phyloP scores from a whole-genome alignment of 2,113 vertebrate genomes.

The Carlito syrichta region DNA sequence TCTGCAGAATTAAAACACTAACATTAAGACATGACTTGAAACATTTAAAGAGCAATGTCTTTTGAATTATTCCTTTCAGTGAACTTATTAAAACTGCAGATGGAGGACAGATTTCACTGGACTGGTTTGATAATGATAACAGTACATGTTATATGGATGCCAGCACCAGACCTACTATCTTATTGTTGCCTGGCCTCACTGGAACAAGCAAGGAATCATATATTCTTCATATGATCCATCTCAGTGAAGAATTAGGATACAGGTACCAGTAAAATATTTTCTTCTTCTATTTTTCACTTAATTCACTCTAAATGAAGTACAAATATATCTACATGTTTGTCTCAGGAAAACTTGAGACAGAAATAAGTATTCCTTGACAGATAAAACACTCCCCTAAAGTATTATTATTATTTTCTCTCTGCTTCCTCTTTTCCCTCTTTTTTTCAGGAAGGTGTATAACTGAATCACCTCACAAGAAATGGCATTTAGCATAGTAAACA shows the following conservation, averaged over 20 bases:
- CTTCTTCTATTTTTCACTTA: not conserved
- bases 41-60: constrained; percentile 43
- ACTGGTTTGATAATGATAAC: constrained; percentile 96
- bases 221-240: constrained; percentile 98
- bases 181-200: constrained; percentile 95
- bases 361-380: not conserved
- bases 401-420: not conserved
- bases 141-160: constrained; percentile 87
- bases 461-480: not conserved
- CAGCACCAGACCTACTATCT: constrained; percentile 91
- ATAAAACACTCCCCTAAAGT: not conserved
- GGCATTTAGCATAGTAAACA: not conserved
- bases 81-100: constrained; percentile 97
- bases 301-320: constrained; percentile 19
- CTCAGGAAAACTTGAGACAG: constrained; percentile 23
- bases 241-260: constrained; percentile 94
- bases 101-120: constrained; percentile 98
- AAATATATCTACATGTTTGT: not conserved
- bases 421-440: not conserved
- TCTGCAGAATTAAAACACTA: constrained; percentile 27
- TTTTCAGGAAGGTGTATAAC: not conserved
- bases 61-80: constrained; percentile 85
- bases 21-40: not conserved
- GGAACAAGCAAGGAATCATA: constrained; percentile 98
- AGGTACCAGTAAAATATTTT: constrained; percentile 83